A percentile compares a stretch with the other conserved stretches of the same genome.
Evolutionary conservation across 2,888 invertebrate genomes (phyloP).

Genomic region (Chirona hameri): DNA sequence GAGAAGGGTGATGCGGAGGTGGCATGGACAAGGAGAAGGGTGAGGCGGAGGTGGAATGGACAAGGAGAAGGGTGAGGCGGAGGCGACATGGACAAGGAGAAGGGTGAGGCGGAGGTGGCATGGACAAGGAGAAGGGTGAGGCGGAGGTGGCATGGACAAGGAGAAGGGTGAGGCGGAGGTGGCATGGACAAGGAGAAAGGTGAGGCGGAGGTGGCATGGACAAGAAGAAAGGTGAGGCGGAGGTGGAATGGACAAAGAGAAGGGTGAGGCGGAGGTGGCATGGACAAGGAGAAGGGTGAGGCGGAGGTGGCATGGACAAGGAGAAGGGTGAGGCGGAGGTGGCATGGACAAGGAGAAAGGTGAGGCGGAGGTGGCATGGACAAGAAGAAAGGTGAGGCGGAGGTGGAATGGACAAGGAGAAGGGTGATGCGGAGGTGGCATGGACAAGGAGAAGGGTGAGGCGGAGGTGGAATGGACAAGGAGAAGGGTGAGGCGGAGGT

Average conservation of each 20-base stretch:
- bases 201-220: conserved; percentile 87
- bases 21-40: conserved; percentile 90
- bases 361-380: conserved; percentile 87
- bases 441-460: conserved; percentile 80
- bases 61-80: conserved; percentile 75
- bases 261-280: conserved; percentile 80
- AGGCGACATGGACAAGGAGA: conserved; percentile 88
- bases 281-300: conserved; percentile 80
- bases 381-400: conserved; percentile 72
- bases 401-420: conserved; percentile 92
- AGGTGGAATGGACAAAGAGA: conserved; percentile 92
- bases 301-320: conserved; percentile 93
- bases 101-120: conserved; percentile 80
- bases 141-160: conserved; percentile 93
- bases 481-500: conserved; percentile 73
- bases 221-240: conserved; percentile 72
- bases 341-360: conserved; percentile 90
- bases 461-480: conserved; percentile 93
- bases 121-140: conserved; percentile 80
- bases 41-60: conserved; percentile 87
- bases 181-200: conserved; percentile 90
- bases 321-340: conserved; percentile 77
- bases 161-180: conserved; percentile 77
- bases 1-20: conserved; percentile 77
- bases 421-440: conserved; percentile 80